Evolutionary conservation across 2,113 vertebrate species (phyloP), one percentile per base, ranked within the genome.

Genomic region (Otis tarda): DNA sequence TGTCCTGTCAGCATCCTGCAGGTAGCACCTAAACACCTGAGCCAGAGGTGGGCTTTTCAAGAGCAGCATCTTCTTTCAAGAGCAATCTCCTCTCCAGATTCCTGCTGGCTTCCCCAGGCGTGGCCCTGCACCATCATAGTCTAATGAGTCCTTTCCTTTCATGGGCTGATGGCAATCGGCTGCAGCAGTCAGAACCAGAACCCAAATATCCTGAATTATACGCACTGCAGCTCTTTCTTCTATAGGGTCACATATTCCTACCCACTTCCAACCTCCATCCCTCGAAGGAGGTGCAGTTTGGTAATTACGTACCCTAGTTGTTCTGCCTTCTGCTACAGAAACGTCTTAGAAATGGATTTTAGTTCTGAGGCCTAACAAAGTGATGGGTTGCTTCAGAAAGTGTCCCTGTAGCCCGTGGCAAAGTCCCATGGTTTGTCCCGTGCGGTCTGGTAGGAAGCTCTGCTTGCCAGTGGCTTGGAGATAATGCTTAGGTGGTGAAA

Each of bases 171-270:
- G 0, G 50, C 47, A 24, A 5, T 74, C 33, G 25, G 6, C 35
- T 65, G 45, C 50, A 65, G 57, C 69, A 35, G 24, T 24, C 24
- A 20, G 70, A 37, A 30, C 41, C 24, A 39, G 45, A 69, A 64
- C 1, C 31, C 24, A 65, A 45, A 30, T 89, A 45, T 18, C 21
- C 28, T 28, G 20, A 70, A 31, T 55, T 70, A 19, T 6, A 8
- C 0, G 0, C 22, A 2, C 12, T 5, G 5, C 33, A 67, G 47
- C 69, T 55, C 27, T 7, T 7, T 45, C 45, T 50, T 49, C 2
- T 1, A 13, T 12, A 30, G 70, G 82, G 24, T 49, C 20, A 7
- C 19, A 6, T 68, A 7, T 73, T 73, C 31, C 52, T 85, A 53
- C 6, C 23, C 3, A 6, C 21, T 82, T 73, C 70, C 15, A 57